Percentiles rank a stretch among this genome's conserved stretches.
These are phyloP conservation scores for Gnathonemus longibarbis DNA, from an alignment of 2,113 vertebrate species.

Conservation along the genomic window DNA sequence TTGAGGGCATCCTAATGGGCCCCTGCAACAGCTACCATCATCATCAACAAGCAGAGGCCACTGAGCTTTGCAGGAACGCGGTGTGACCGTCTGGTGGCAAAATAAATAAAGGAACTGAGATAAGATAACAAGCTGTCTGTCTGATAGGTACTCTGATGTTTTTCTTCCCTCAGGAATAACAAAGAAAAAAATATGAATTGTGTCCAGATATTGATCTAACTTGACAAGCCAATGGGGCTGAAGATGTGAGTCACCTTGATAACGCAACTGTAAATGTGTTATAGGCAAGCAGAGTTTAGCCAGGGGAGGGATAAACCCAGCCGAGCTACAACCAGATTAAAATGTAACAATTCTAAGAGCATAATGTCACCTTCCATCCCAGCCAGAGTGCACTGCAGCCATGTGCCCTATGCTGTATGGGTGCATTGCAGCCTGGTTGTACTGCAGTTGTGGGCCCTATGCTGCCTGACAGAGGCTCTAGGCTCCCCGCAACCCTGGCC, in stretches of 20 bases:
- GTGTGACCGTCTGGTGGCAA: neutral
- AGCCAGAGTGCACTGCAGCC: neutral
- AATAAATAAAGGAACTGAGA: constrained; percentile 14
- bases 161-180: constrained; percentile 1
- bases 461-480: neutral
- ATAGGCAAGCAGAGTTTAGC: neutral
- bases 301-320: neutral
- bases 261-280: neutral
- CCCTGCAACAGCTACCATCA: neutral
- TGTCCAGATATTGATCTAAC: neutral
- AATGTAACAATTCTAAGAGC: neutral
- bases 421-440: neutral
- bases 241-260: constrained; percentile 6
- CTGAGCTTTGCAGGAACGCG: neutral
- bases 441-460: no score
- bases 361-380: neutral
- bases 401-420: no score
- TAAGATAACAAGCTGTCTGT: constrained; percentile 5
- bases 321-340: neutral
- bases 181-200: neutral
- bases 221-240: neutral
- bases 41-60: neutral
- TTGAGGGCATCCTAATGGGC: no score
- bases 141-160: neutral
- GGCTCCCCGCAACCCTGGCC: neutral